These are phyloP conservation scores for Adineta ricciae DNA, from an alignment of 2,888 invertebrate species.

Conservation along the genomic window DNA sequence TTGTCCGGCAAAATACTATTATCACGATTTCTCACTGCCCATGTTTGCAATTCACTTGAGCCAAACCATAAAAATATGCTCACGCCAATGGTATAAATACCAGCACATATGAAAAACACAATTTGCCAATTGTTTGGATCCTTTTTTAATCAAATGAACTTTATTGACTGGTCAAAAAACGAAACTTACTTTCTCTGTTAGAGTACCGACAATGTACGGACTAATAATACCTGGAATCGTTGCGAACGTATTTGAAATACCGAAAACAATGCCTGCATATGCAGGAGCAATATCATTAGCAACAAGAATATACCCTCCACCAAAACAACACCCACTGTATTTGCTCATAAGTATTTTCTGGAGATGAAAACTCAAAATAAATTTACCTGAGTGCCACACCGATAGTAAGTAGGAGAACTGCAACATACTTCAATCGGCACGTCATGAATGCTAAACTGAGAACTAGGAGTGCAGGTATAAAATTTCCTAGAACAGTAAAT, in stretches of 20 bases:
- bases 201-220: not conserved
- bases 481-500: slow-evolving; percentile 23
- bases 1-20: not conserved
- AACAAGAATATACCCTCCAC: not conserved
- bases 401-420: not conserved
- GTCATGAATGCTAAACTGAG: slow-evolving; percentile 23
- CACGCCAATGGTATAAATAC: slow-evolving; percentile 22
- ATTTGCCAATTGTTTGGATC: slow-evolving; percentile 25
- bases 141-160: not conserved
- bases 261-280: not conserved
- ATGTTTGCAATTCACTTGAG: not conserved
- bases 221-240: slow-evolving; percentile 18
- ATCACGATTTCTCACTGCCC: not conserved
- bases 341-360: too few species aligned
- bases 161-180: too few species aligned
- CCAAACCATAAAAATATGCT: not conserved
- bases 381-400: slow-evolving; percentile 18
- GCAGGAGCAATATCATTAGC: slow-evolving; percentile 18
- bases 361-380: too few species aligned
- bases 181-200: not conserved
- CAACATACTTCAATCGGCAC: not conserved
- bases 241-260: slow-evolving; percentile 14
- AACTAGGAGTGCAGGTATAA: slow-evolving; percentile 8
- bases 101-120: slow-evolving; percentile 26
- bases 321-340: slow-evolving; percentile 20